Percentiles rank a stretch among this genome's conserved stretches.
phyloP scores from a whole-genome alignment of 2,888 invertebrate genomes.

The Arctia plantaginis region DNA sequence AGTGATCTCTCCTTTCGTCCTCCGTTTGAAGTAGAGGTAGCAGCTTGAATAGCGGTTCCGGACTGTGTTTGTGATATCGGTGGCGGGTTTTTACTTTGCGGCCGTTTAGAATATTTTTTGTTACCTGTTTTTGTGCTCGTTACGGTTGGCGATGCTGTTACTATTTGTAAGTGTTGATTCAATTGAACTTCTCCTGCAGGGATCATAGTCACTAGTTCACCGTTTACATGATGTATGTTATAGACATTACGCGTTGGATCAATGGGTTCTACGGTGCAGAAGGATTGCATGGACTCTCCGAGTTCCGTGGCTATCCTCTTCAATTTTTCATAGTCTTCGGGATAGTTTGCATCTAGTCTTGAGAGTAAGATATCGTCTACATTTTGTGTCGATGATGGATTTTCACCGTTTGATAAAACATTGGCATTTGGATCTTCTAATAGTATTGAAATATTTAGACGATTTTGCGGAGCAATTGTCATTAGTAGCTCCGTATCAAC shows the following conservation, averaged over 20 bases:
- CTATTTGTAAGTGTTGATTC: conserved; percentile 85
- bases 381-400: conserved; percentile 85
- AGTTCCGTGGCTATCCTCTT: conserved; percentile 94
- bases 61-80: conserved; percentile 72
- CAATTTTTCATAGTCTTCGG: conserved; percentile 94
- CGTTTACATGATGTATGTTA: conserved; percentile 84
- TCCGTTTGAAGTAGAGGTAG: conserved; percentile 89
- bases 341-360: conserved; percentile 89
- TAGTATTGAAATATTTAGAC: conserved; percentile 82
- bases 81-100: conserved; percentile 83
- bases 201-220: conserved; percentile 81
- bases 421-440: conserved; percentile 80
- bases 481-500: conserved; percentile 75
- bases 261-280: conserved; percentile 87
- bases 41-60: conserved; percentile 78
- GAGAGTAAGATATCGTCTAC: conserved; percentile 91
- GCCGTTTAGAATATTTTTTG: conserved; percentile 90
- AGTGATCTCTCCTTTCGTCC: conserved; percentile 94
- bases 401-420: conserved; percentile 80
- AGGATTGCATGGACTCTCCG: conserved; percentile 91
- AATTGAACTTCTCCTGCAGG: conserved; percentile 79
- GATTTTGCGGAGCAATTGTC: conserved; percentile 75
- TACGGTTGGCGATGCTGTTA: conserved; percentile 87
- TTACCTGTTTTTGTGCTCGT: conserved; percentile 88
- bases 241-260: conserved; percentile 85